Conservation (phyloP, 2,888 invertebrate genomes). For the Patella ulyssiponensis region DNA sequence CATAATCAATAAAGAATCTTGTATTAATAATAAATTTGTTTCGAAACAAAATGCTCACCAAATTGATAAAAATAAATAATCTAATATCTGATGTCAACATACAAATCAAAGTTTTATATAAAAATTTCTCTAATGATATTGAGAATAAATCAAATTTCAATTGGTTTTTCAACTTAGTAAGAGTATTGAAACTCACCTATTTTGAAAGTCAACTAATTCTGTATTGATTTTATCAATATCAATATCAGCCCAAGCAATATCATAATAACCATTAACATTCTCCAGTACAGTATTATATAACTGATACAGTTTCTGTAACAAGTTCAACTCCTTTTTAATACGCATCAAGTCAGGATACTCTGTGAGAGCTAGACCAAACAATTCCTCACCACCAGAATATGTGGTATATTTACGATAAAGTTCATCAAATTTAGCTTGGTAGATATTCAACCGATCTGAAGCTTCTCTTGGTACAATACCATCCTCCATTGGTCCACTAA, state of each 20-base stretch:
- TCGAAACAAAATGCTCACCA: too few relatives aligned
- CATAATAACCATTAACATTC: constrained; percentile 95
- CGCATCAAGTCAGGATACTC: constrained; percentile 95
- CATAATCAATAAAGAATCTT: too few relatives aligned
- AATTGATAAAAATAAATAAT: too few relatives aligned
- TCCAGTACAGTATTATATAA: constrained; percentile 97
- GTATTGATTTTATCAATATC: constrained; percentile 98
- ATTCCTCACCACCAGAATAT: constrained; percentile 94
- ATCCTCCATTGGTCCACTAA: constrained; percentile 90
- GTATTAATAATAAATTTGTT: too few relatives aligned
- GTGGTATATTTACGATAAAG: constrained; percentile 95
- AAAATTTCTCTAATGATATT: too few relatives aligned
- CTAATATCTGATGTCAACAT: too few relatives aligned
- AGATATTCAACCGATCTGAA: constrained; percentile 88
- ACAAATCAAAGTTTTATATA: too few relatives aligned
- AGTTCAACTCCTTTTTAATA: constrained; percentile 92
- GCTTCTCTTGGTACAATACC: constrained; percentile 93
- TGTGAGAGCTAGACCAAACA: constrained; percentile 91
- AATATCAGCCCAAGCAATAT: constrained; percentile 95
- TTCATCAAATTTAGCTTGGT: constrained; percentile 88
- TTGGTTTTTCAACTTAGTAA: too few relatives aligned
- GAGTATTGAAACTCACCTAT: constrained; percentile 76
- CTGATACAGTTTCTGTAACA: constrained; percentile 95
- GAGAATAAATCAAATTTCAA: too few relatives aligned
- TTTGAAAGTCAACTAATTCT: constrained; percentile 97